Base-by-base conservation (phyloP, 1,140 invertebrate genomes). In the Drosophila trapezifrons region DNA sequence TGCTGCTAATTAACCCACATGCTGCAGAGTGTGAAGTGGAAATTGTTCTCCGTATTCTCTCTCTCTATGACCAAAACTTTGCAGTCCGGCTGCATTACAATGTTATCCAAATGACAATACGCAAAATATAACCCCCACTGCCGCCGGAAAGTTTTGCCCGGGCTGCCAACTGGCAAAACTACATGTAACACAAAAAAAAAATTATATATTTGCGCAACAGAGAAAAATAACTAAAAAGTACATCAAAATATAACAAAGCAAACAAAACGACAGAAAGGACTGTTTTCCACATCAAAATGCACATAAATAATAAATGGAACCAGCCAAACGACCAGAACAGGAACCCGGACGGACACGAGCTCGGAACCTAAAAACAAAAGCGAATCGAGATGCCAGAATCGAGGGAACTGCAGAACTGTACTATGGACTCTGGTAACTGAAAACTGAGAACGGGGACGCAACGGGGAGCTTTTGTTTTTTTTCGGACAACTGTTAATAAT, bases 261-360 rank as follows among this genome's bases (percentile, higher is more conserved):
- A 65, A 66, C 32, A 67, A 64, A 45, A 60, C 59, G 43, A 69
- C 47, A 59, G 67, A 84, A 81, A 72, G 56, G 80, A 89, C 69
- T 89, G 63, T 67, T 65, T 73, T 77, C 76, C 82, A 86, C 83
- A 89, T 87, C 83, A 87, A 89, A 87, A 87, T 87, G 83, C 83
- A 87, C 83, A 87, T 87, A 87, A 87, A 87, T 87, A 87, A 89
- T 87, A 87, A 83, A 86, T 89, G 86, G 81, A 83, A 72, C 62
- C 76, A 80, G 63, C 59, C 67, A 52, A 71, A 76, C 59, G 56
- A 37, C 62, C 55, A 60, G 51, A 76, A 82, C 83, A 87, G 76
- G 83, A 82, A 65, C 60, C 46, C 59, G 64, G 64, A 51, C 58
- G 72, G 20, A 71, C 65, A 72, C 49, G 66, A 54, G 64, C 49